These are phyloP conservation scores for Larimichthys polyactis DNA, from an alignment of 2,113 vertebrate species.

Conservation along the genomic window DNA sequence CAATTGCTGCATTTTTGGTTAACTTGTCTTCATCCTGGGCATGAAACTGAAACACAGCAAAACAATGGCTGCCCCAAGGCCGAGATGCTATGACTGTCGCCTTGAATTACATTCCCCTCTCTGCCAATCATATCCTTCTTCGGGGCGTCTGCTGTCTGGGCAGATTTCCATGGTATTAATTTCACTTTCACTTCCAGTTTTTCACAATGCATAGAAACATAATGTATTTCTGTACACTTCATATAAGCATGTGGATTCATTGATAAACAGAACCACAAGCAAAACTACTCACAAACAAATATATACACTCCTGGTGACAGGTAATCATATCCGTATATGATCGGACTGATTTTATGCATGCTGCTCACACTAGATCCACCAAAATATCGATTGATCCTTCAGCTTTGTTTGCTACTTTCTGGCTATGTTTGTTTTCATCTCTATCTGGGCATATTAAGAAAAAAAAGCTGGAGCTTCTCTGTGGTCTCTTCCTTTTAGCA, in stretches of 20 bases:
- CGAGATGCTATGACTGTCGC: background rate
- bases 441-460: constrained; percentile 47
- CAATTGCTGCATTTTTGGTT: constrained; percentile 2
- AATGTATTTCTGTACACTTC: background rate
- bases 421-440: constrained; percentile 58
- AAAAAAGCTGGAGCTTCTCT: constrained; percentile 34
- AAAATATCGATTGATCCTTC: constrained; percentile 45
- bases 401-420: constrained; percentile 37
- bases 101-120: constrained; percentile 15
- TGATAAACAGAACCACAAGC: background rate
- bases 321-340: background rate
- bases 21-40: constrained; percentile 1
- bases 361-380: constrained; percentile 37
- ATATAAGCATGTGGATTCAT: background rate
- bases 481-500: constrained; percentile 43
- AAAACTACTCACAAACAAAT: background rate
- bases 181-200: constrained; percentile 13
- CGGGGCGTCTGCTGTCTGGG: background rate
- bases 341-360: constrained; percentile 31
- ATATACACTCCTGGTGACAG: background rate
- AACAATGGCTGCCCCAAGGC: constrained; percentile 34
- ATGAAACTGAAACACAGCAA: constrained; percentile 19
- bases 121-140: background rate
- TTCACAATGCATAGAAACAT: background rate
- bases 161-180: constrained; percentile 10